A percentile compares a stretch with the other conserved stretches of the same genome.
phyloP scores from a whole-genome alignment of 2,797 vertebrate species.

The Anguilla pacifica region DNA sequence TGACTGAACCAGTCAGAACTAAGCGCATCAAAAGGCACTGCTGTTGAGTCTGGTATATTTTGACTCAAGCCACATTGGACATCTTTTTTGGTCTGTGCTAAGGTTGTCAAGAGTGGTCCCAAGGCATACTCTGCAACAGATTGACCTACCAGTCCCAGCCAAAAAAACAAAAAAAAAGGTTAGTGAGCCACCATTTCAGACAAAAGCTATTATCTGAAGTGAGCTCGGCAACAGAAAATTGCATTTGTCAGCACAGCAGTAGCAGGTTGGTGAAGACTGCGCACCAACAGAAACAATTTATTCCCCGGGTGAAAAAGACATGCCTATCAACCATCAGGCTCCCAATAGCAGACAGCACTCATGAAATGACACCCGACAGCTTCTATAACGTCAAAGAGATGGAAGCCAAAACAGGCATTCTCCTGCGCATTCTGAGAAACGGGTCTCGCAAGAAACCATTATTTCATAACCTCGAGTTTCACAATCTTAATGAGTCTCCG shows the following conservation, averaged over 20 bases:
- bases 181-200: neutral
- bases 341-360: neutral
- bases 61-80: neutral
- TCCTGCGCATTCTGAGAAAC: neutral
- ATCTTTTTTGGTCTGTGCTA: too few species aligned
- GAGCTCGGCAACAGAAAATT: constrained; percentile 21
- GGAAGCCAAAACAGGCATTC: neutral
- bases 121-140: neutral
- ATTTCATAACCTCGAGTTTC: constrained; percentile 65
- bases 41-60: neutral
- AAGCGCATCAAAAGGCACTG: neutral
- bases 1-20: neutral
- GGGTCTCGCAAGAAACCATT: constrained; percentile 61
- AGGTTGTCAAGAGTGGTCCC: neutral
- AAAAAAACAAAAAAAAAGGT: constrained; percentile 1
- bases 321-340: constrained; percentile 26
- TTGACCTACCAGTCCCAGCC: neutral
- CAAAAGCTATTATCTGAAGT: constrained; percentile 10
- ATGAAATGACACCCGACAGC: constrained; percentile 11
- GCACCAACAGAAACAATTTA: constrained; percentile 14
- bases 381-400: constrained; percentile 6
- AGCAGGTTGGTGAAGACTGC: neutral
- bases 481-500: constrained; percentile 60
- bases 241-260: constrained; percentile 5
- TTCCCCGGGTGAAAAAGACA: constrained; percentile 20